Evolutionary conservation across 2,113 vertebrate species (phyloP).

Genomic region (Oryzias melastigma): DNA sequence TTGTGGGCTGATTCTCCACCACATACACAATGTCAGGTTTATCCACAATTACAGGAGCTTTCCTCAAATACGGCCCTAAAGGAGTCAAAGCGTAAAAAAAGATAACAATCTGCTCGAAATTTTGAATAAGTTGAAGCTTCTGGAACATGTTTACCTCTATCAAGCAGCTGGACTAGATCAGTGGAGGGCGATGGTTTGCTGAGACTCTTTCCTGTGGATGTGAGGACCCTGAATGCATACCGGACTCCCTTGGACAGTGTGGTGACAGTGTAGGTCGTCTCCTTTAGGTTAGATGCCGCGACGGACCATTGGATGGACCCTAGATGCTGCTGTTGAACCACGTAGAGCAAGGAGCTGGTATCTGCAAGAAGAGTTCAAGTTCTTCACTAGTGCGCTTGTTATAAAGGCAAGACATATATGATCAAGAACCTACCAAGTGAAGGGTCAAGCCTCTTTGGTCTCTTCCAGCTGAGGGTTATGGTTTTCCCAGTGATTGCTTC

Average conservation of each 20-base stretch:
- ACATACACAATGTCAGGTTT: slow-evolving; percentile 87
- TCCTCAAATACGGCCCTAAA: slow-evolving; percentile 85
- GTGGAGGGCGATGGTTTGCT: slow-evolving; percentile 88
- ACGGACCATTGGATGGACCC: slow-evolving; percentile 88
- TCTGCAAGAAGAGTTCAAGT: slow-evolving; percentile 71
- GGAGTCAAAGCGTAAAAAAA: neutral
- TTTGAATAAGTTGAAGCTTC: neutral
- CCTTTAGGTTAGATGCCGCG: slow-evolving; percentile 78
- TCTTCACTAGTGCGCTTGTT: neutral
- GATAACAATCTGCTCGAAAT: neutral
- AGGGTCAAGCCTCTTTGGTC: slow-evolving; percentile 84
- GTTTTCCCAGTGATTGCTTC: slow-evolving; percentile 85
- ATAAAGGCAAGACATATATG: neutral
- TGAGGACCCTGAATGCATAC: slow-evolving; percentile 89
- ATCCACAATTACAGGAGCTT: slow-evolving; percentile 85
- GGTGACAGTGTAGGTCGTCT: slow-evolving; percentile 77
- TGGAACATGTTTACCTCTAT: slow-evolving; percentile 75
- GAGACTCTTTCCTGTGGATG: slow-evolving; percentile 82
- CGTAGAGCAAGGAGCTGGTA: slow-evolving; percentile 80
- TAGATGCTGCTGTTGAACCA: slow-evolving; percentile 89
- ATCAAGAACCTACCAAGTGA: slow-evolving; percentile 79
- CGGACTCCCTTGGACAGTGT: slow-evolving; percentile 86
- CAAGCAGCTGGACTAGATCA: slow-evolving; percentile 83
- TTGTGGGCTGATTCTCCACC: slow-evolving; percentile 86
- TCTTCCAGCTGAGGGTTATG: slow-evolving; percentile 86